These are phyloP conservation scores for Enteromius thamalakanensis DNA, from an alignment of 2,797 vertebrate species.

Conservation along the genomic window DNA sequence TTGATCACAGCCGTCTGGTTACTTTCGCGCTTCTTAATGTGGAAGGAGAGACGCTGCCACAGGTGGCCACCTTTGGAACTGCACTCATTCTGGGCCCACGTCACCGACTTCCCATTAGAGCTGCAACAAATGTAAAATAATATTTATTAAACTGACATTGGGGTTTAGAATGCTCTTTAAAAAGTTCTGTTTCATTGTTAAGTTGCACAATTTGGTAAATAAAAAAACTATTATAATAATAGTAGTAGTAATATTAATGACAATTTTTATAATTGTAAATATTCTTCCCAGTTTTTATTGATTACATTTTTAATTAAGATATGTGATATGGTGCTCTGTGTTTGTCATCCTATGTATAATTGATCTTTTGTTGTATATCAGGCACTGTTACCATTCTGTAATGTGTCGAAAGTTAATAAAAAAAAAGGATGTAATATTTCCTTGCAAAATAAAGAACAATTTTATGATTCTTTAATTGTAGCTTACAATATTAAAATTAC, in stretches of 20 bases:
- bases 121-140: conserved; percentile 69
- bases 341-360: neutral
- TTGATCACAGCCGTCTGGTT: conserved; percentile 98
- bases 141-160: neutral
- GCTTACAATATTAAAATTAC: neutral
- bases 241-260: neutral
- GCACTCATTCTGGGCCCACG: conserved; percentile 95
- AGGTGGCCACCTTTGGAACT: conserved; percentile 90
- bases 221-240: neutral
- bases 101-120: conserved; percentile 97
- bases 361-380: neutral
- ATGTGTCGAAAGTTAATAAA: neutral
- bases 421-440: neutral
- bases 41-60: conserved; percentile 95
- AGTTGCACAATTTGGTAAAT: neutral
- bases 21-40: conserved; percentile 96
- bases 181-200: too few species aligned
- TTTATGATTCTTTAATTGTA: neutral
- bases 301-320: neutral
- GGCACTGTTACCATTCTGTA: neutral
- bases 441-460: neutral
- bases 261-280: neutral
- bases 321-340: neutral
- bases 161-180: neutral
- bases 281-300: neutral